phyloP scores from a whole-genome alignment of 1,140 invertebrate genomes.

The Cepaea nemoralis region DNA sequence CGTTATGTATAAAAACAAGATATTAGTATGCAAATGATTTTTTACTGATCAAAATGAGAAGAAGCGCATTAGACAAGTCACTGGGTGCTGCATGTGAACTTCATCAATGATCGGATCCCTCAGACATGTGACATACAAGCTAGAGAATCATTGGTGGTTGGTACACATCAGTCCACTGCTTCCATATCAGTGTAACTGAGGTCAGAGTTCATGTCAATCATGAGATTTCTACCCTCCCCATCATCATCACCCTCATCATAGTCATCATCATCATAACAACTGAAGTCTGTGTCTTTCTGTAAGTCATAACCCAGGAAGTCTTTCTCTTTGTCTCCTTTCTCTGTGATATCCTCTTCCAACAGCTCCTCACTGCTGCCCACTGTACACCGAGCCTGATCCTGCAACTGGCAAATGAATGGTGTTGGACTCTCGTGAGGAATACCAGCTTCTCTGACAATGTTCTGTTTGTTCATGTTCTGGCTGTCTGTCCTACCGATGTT shows the following conservation, averaged over 20 bases:
- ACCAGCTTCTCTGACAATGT: not conserved
- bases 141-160: too few species aligned
- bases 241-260: slow-evolving; percentile 39
- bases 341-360: not conserved
- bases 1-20: too few species aligned
- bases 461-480: not conserved
- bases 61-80: too few species aligned
- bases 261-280: slow-evolving; percentile 39
- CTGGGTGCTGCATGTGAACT: not conserved
- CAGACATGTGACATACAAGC: not conserved
- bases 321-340: slow-evolving; percentile 43
- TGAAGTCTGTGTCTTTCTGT: slow-evolving; percentile 32
- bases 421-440: not conserved
- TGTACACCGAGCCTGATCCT: not conserved
- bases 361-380: not conserved
- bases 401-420: not conserved
- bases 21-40: too few species aligned
- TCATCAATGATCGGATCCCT: not conserved
- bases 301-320: slow-evolving; percentile 38
- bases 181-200: slow-evolving; percentile 66
- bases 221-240: slow-evolving; percentile 22
- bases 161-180: slow-evolving; percentile 61
- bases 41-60: too few species aligned
- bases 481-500: not conserved
- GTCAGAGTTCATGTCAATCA: slow-evolving; percentile 37